Evolutionary conservation across 2,113 vertebrate species (phyloP).

Genomic region (Marcusenius ussheri): DNA sequence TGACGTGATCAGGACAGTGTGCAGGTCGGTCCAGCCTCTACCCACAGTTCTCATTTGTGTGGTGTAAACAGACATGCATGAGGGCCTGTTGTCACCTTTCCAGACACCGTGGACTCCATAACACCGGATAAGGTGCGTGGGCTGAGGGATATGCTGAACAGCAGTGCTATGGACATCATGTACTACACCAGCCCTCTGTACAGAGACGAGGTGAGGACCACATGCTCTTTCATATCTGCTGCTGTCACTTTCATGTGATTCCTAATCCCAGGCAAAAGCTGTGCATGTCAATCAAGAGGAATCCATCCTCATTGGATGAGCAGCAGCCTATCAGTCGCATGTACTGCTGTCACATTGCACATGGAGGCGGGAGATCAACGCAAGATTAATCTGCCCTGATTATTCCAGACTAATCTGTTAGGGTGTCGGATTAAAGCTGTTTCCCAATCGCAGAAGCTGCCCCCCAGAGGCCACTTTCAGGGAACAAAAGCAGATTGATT

Average conservation of each 20-base stretch:
- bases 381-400: not conserved
- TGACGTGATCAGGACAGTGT: not conserved
- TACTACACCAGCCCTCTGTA: constrained; percentile 97
- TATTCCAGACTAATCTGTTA: not conserved
- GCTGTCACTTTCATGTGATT: not conserved
- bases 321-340: not conserved
- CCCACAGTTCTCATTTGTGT: not conserved
- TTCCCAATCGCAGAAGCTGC: not conserved
- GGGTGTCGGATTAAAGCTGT: not conserved
- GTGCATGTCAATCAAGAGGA: not conserved
- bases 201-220: constrained; percentile 75
- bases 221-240: not conserved
- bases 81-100: constrained; percentile 15
- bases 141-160: constrained; percentile 90
- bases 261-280: not conserved
- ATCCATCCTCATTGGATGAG: not conserved
- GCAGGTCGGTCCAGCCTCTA: not conserved
- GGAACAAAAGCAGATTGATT: not conserved
- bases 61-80: not conserved
- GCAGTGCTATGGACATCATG: constrained; percentile 99
- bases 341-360: not conserved
- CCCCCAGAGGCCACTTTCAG: not conserved
- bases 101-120: constrained; percentile 95
- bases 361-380: not conserved
- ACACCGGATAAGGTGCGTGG: constrained; percentile 97